Percentiles rank a stretch among this genome's conserved stretches.
phyloP scores from a whole-genome alignment of 37 sponge, comb jelly and placozoan genomes.

The Ephydatia muelleri region DNA sequence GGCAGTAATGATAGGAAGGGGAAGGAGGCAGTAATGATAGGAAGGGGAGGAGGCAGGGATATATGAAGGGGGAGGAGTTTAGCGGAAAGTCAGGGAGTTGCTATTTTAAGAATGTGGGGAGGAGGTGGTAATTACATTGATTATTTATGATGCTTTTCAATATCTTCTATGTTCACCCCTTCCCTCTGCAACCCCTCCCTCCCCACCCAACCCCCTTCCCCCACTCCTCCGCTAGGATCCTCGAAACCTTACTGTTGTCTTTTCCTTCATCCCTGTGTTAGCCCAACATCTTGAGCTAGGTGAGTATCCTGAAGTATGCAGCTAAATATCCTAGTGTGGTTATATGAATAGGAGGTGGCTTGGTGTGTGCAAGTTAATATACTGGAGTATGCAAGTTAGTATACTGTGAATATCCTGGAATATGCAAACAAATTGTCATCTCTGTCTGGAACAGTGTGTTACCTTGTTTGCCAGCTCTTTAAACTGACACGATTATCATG shows the following conservation, averaged over 20 bases:
- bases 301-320: background rate
- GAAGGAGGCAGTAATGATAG: too few relatives aligned
- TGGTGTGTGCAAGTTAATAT: background rate
- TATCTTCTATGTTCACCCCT: background rate
- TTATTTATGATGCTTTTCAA: too few relatives aligned
- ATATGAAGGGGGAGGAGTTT: too few relatives aligned
- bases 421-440: background rate
- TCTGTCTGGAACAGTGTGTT: constrained; percentile 31
- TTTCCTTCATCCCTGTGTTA: constrained; percentile 44
- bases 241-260: constrained; percentile 65
- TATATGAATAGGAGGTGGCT: background rate
- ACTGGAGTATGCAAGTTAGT: background rate
- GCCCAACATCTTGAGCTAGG: constrained; percentile 56
- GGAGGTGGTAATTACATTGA: too few relatives aligned
- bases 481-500: too few relatives aligned
- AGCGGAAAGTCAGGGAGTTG: too few relatives aligned
- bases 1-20: too few relatives aligned
- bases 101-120: too few relatives aligned
- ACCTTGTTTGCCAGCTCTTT: too few relatives aligned
- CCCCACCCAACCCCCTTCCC: too few relatives aligned
- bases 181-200: too few relatives aligned
- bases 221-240: constrained; percentile 53
- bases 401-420: background rate
- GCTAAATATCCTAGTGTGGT: background rate
- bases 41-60: too few relatives aligned